phyloP scores from a whole-genome alignment of 2,113 vertebrate genomes.

The Anseranas semipalmata region DNA sequence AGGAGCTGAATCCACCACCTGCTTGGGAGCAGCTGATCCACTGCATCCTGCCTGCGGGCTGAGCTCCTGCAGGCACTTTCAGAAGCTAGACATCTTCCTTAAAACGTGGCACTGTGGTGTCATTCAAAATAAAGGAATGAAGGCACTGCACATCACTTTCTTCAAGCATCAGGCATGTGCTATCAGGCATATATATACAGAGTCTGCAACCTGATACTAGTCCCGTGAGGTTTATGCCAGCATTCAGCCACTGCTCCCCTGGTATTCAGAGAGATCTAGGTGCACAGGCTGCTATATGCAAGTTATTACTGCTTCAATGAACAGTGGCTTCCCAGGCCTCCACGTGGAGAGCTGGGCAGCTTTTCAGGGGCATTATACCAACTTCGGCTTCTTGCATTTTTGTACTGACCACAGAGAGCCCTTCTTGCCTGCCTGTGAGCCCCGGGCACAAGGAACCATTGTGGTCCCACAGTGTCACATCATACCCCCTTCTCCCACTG shows the following conservation, averaged over 20 bases:
- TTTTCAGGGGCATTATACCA: background rate
- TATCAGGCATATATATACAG: background rate
- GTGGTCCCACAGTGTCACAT: background rate
- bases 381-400: background rate
- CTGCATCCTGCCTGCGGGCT: background rate
- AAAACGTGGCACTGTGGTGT: background rate
- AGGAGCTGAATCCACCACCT: background rate
- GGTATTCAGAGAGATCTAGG: background rate
- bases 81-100: background rate
- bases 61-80: background rate
- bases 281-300: background rate
- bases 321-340: background rate
- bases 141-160: background rate
- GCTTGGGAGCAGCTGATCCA: background rate
- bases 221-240: background rate
- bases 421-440: background rate
- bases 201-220: background rate
- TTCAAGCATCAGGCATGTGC: background rate
- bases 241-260: background rate
- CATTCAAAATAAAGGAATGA: background rate
- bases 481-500: fast-evolving
- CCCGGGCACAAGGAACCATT: background rate
- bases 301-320: background rate
- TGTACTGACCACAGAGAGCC: background rate
- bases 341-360: background rate